These are phyloP conservation scores for Catharus fuscescens DNA, from an alignment of 2,113 vertebrate species.

Conservation along the genomic window DNA sequence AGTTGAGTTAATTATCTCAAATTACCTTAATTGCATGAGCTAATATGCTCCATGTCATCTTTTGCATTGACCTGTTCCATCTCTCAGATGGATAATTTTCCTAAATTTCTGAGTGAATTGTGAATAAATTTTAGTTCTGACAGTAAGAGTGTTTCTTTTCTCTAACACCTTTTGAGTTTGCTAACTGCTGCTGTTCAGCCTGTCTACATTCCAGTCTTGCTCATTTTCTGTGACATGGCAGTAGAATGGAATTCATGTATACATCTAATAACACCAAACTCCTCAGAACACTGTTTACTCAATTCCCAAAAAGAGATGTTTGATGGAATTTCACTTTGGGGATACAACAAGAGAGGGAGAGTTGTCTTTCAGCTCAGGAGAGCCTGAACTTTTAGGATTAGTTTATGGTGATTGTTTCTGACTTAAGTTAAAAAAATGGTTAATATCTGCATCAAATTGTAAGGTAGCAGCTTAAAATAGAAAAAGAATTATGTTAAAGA, in stretches of 20 bases:
- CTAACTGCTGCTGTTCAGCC: neutral
- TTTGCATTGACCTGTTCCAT: neutral
- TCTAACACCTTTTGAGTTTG: neutral
- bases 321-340: neutral
- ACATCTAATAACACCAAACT: neutral
- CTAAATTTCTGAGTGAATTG: neutral
- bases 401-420: neutral
- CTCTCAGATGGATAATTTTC: neutral
- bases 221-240: neutral
- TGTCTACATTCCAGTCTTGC: neutral
- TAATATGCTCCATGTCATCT: neutral
- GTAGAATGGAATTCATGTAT: neutral
- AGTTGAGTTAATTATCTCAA: neutral
- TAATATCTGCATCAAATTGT: neutral
- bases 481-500: neutral
- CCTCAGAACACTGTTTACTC: neutral
- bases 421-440: neutral
- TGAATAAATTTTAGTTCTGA: neutral
- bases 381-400: neutral
- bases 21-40: neutral
- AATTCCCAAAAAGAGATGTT: neutral
- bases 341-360: neutral
- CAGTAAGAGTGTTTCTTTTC: neutral
- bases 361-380: neutral
- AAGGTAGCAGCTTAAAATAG: neutral